Evolutionary conservation across 2,113 vertebrate species (phyloP).

Genomic region (Megaptera novaeangliae): DNA sequence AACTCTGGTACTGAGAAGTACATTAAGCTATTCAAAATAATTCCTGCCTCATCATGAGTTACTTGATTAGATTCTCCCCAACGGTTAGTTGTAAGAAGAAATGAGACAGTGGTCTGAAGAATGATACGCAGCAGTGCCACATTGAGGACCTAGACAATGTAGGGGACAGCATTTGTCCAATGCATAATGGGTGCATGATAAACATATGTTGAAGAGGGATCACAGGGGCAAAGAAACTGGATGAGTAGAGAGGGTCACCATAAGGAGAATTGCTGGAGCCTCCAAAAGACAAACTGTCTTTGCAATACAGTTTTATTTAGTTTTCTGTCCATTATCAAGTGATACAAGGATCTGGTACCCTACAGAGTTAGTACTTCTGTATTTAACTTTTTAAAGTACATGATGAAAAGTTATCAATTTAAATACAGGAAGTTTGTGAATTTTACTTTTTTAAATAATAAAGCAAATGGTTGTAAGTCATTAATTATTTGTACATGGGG

Average conservation of each 20-base stretch:
- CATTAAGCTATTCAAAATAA: not conserved
- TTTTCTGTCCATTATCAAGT: not conserved
- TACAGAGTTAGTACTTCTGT: not conserved
- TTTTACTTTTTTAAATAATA: conserved; percentile 18
- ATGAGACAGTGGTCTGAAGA: not conserved
- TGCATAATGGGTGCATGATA: not conserved
- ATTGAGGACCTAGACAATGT: not conserved
- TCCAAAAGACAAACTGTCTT: not conserved
- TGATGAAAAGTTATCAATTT: not conserved
- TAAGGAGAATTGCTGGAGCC: not conserved
- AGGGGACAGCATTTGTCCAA: not conserved
- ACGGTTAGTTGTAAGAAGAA: not conserved
- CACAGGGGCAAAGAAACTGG: not conserved
- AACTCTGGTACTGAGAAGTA: not conserved
- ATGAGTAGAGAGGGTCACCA: not conserved
- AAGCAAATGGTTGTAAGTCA: not conserved
- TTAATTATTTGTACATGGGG: not conserved
- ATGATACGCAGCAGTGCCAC: not conserved
- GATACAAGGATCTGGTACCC: not conserved
- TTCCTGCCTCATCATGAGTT: not conserved
- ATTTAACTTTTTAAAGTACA: not conserved
- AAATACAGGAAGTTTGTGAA: not conserved
- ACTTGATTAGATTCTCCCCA: not conserved
- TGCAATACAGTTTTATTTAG: not conserved
- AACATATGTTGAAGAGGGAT: not conserved